Evolutionary conservation across 2,113 vertebrate genomes (phyloP).

Genomic region (Petroica traversi): DNA sequence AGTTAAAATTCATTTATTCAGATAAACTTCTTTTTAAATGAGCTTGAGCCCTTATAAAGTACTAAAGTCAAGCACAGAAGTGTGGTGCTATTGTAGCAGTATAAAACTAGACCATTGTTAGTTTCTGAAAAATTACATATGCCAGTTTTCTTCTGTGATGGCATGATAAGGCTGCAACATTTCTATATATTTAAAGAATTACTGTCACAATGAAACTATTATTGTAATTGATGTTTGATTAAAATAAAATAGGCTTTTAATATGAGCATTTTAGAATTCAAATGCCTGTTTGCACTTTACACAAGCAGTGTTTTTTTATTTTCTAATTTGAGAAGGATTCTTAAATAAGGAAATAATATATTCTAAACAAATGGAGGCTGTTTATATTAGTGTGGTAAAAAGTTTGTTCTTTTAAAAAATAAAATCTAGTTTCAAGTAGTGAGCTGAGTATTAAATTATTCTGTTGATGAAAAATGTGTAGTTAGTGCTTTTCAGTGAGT

Average conservation of each 20-base stretch:
- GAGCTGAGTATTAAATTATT: background rate
- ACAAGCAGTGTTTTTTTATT: background rate
- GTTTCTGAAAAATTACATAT: background rate
- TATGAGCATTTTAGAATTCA: background rate
- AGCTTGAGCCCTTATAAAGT: background rate
- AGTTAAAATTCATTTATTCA: background rate
- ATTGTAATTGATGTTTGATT: background rate
- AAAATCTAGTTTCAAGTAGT: background rate
- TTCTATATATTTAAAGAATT: background rate
- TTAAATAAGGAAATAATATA: background rate
- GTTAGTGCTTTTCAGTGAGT: background rate
- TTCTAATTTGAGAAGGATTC: background rate
- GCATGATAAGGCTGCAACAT: background rate
- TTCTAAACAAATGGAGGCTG: background rate
- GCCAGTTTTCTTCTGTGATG: background rate
- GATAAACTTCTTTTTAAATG: background rate
- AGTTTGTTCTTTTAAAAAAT: background rate
- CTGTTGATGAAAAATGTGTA: background rate
- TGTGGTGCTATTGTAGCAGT: background rate
- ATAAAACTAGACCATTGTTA: background rate
- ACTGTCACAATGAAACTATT: background rate
- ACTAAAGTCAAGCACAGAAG: background rate
- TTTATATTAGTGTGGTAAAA: background rate
- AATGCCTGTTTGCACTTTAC: background rate
- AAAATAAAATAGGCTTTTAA: background rate